Evolutionary conservation across 2,888 invertebrate genomes (phyloP).

Genomic region (Nemurella pictetii): DNA sequence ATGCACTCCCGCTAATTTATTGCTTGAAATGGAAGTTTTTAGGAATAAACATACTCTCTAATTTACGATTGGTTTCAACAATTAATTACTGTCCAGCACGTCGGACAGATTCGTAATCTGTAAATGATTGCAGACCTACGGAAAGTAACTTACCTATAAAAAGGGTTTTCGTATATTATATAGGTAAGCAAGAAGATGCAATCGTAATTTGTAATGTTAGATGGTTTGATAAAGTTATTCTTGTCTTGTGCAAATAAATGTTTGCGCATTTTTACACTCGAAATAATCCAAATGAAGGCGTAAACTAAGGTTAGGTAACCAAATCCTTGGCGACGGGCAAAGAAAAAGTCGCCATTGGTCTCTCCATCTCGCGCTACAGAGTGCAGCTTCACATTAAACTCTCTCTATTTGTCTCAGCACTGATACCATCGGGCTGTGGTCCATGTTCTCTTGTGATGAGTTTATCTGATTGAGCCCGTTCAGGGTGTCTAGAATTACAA

Average conservation of each 20-base stretch:
- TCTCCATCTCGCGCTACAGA: background rate
- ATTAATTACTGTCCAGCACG: background rate
- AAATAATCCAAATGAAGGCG: background rate
- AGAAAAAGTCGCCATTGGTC: background rate
- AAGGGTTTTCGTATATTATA: background rate
- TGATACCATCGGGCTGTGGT: background rate
- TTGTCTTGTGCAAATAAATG: background rate
- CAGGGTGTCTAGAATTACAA: background rate
- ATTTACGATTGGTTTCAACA: background rate
- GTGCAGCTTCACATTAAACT: background rate
- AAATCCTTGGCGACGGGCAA: background rate
- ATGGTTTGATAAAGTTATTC: background rate
- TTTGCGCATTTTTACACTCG: background rate
- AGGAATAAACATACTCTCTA: background rate
- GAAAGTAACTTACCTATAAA: background rate
- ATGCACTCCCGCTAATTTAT: background rate
- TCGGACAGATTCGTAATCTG: background rate
- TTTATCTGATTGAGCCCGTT: slow-evolving; percentile 2
- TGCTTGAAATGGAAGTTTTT: background rate
- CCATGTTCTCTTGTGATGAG: slow-evolving; percentile 7
- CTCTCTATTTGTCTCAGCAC: background rate
- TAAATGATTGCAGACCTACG: background rate
- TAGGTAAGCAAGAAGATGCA: background rate
- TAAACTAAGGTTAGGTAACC: background rate
- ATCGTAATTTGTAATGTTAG: background rate